Evolutionary conservation across 1,140 invertebrate genomes (phyloP).

Genomic region (Camponotus vicinus): DNA sequence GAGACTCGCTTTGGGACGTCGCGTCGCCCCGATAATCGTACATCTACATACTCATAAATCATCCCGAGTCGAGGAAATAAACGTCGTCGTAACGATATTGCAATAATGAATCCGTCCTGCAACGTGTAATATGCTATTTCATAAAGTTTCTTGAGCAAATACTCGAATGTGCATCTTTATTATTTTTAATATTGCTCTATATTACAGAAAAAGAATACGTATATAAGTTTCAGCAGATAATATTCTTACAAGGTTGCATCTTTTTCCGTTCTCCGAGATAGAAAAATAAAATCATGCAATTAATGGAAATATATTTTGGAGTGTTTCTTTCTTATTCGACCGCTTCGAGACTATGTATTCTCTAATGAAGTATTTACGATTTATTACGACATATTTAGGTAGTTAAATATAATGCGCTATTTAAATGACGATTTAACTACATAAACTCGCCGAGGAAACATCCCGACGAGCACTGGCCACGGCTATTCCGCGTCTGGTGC

Average conservation of each 20-base stretch:
- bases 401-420: background rate
- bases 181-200: background rate
- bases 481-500: conserved; percentile 20
- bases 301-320: background rate
- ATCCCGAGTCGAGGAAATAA: conserved; percentile 4
- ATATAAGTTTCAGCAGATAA: background rate
- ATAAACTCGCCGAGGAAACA: background rate
- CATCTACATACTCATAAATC: conserved; percentile 37
- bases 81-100: conserved; percentile 1
- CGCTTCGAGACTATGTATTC: background rate
- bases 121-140: background rate
- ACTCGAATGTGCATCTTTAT: background rate
- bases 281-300: background rate
- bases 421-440: conserved; percentile 39
- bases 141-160: no score
- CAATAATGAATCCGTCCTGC: conserved; percentile 2
- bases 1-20: background rate
- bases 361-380: background rate
- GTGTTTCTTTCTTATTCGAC: no score
- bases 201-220: background rate
- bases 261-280: background rate
- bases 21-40: conserved; percentile 28
- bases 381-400: background rate
- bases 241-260: background rate
- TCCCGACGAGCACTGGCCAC: background rate